Percentiles rank a stretch among this genome's conserved stretches.
Conservation (phyloP, 2,888 invertebrate genomes). For the Agriopis aurantiaria region DNA sequence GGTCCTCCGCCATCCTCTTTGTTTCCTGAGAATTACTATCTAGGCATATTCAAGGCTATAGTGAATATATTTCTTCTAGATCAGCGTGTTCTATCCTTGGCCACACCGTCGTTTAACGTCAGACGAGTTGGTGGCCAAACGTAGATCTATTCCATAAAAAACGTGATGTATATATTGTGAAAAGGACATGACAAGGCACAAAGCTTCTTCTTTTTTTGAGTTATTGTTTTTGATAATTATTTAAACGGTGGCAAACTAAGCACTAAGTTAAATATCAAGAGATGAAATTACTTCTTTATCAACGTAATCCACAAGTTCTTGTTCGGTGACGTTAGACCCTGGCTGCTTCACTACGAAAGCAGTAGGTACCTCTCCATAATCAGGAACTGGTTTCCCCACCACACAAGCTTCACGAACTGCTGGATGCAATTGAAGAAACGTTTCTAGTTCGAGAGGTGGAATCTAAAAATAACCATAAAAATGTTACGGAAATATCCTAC, state of each 20-base stretch:
- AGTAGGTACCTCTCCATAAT: slow-evolving; percentile 89
- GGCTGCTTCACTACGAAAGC: slow-evolving; percentile 90
- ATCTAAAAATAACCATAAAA: slow-evolving; percentile 67
- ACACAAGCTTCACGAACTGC: slow-evolving; percentile 92
- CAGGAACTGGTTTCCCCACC: slow-evolving; percentile 90
- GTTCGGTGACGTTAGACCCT: slow-evolving; percentile 78
- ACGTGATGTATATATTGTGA: too few species aligned
- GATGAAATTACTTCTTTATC: slow-evolving; percentile 62
- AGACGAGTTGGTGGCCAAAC: too few species aligned
- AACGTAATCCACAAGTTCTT: slow-evolving; percentile 86
- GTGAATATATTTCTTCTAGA: too few species aligned
- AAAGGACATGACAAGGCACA: too few species aligned
- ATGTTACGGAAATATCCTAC: too few species aligned
- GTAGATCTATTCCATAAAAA: too few species aligned
- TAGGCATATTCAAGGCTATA: too few species aligned
- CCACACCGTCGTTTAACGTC: too few species aligned
- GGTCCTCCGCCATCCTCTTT: neutral
- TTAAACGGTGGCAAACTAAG: neutral
- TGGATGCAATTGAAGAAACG: slow-evolving; percentile 89
- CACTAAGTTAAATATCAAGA: neutral
- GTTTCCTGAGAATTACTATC: too few species aligned
- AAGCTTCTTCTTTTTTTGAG: too few species aligned
- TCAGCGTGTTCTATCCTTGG: too few species aligned
- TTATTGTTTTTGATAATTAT: too few species aligned
- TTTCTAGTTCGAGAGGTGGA: slow-evolving; percentile 95